Conservation (phyloP, 1,140 invertebrate genomes). For the Choristoneura fumiferana region DNA sequence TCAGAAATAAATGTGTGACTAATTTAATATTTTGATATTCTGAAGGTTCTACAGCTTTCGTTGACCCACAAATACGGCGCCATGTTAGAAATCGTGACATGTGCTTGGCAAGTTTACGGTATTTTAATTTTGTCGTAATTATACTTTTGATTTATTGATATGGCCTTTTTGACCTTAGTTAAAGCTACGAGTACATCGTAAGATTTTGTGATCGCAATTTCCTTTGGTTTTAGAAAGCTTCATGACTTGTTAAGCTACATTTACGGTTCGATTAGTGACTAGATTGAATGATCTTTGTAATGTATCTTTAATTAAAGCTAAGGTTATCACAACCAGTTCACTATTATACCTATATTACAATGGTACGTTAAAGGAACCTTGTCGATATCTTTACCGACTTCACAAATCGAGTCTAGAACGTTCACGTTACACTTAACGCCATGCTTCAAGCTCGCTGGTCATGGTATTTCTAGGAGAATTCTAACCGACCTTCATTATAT, state of each 20-base stretch:
- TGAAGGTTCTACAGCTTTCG: conserved; percentile 46
- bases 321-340: no score
- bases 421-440: conserved; percentile 14
- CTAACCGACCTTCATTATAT: conserved; percentile 1
- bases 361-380: no score
- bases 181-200: neutral
- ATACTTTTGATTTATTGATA: conserved; percentile 22
- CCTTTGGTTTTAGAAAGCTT: conserved; percentile 6
- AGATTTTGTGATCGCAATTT: conserved; percentile 1
- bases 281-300: no score
- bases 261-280: no score
- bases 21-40: conserved; percentile 31
- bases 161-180: conserved; percentile 9
- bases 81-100: conserved; percentile 54
- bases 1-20: conserved; percentile 31
- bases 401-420: neutral
- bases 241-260: no score
- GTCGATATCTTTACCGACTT: neutral
- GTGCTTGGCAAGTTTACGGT: conserved; percentile 35
- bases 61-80: conserved; percentile 46
- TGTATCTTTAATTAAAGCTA: no score
- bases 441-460: conserved; percentile 3
- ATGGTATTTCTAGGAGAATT: conserved; percentile 15
- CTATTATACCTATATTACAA: no score
- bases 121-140: conserved; percentile 40